Evolutionary conservation across 2,888 invertebrate genomes (phyloP).

Genomic region (Macropis europaea): DNA sequence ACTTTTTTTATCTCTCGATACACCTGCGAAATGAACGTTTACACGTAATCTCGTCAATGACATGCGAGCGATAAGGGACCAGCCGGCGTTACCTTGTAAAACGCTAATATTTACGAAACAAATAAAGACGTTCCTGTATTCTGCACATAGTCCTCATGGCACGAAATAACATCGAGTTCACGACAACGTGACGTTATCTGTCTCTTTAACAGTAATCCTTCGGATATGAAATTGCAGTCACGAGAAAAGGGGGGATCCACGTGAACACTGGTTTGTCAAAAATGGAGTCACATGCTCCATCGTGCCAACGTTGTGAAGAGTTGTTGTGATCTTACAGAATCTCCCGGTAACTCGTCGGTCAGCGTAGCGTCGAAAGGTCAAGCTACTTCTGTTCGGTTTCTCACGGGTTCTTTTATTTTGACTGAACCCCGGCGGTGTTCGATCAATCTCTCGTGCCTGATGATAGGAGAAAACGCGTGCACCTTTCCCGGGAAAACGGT

Average conservation of each 20-base stretch:
- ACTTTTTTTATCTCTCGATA: too few relatives aligned
- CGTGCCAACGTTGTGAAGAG: neutral
- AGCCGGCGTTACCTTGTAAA: too few relatives aligned
- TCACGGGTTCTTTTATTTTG: neutral
- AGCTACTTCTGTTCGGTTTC: slow-evolving; percentile 14
- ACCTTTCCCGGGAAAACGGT: neutral
- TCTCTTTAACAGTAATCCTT: too few relatives aligned
- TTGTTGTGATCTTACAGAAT: neutral
- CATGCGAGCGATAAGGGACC: too few relatives aligned
- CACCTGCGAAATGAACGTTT: too few relatives aligned
- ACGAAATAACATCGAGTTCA: too few relatives aligned
- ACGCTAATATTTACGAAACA: too few relatives aligned
- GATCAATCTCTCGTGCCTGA: slow-evolving; percentile 19
- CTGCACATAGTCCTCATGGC: too few relatives aligned
- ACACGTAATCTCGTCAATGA: too few relatives aligned
- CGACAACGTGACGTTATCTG: too few relatives aligned
- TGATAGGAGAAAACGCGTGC: slow-evolving; percentile 6
- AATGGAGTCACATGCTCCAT: neutral
- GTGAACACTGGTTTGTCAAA: neutral
- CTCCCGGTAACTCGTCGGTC: neutral
- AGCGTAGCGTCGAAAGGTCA: neutral
- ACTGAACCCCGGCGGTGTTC: neutral
- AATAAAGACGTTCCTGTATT: too few relatives aligned
- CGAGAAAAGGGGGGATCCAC: neutral
- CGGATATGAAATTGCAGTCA: neutral